Base-by-base conservation (phyloP, 2,797 vertebrate genomes). In the Acrossocheilus wenchowensis region DNA sequence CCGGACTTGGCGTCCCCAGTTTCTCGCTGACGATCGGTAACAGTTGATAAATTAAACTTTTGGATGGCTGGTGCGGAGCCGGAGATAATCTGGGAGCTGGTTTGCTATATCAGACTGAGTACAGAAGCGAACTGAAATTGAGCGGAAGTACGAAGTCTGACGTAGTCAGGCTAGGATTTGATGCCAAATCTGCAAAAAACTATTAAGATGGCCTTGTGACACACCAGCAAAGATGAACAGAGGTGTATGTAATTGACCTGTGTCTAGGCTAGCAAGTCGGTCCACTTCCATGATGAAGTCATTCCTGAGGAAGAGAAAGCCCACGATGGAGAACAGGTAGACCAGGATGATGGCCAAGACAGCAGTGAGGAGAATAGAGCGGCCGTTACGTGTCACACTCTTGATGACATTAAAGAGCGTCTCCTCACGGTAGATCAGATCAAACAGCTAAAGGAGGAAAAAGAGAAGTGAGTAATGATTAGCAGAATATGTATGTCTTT, bases 291-390 rank as follows among this genome's bases (percentile, higher is more conserved):
- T 95, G 90, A 99, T 98, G 95, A 99, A 99, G 90, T 99, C 98
- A 39, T 99, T 95, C 93, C 98, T 98, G 78, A 99, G 96, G 90
- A 96, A 99, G 0, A 99, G 96, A 94, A 99, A 99, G 89, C 97
- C 98, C 19, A 99, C 97, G 6, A 99, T 99, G 93, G 98, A 99
- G 96, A 99, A 99, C 89, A 99, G 97, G 95, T 99, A 99, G 93
- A 99, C 98, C 0, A 99, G 96, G 93, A 99, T 99, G 91, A 99
- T 97, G n/a, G 98, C 98, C 81, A 99, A 95, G 90, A 99, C 95
- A 2, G 98, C 98, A 0, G 98, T 99, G 89, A 99, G 95, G 91
- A 99, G 95, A 94, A 99, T 99, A 90, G 98, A 99, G 90, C 98
- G 97, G 0, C 98, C 98, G 0, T 99, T 99, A 6, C 98, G 96